These are phyloP conservation scores for Bucco capensis DNA, from an alignment of 2,113 vertebrate species.

Conservation along the genomic window DNA sequence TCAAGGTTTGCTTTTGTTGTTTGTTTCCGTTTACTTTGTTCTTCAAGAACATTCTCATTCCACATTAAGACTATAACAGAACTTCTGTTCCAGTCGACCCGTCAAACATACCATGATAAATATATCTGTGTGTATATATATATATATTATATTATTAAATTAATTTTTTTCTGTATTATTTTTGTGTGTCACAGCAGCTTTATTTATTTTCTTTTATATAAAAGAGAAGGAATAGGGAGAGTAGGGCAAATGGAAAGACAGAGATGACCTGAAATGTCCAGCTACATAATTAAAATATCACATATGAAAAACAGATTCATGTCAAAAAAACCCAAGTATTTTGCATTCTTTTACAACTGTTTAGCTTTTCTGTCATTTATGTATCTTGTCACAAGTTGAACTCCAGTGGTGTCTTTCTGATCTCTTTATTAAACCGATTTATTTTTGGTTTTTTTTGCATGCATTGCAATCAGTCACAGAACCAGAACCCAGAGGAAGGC, in stretches of 20 bases:
- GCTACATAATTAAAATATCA: conserved; percentile 74
- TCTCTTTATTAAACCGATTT: conserved; percentile 50
- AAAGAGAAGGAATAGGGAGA: conserved; percentile 73
- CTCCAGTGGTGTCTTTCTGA: conserved; percentile 57
- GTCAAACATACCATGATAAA: conserved; percentile 81
- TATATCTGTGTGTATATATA: conserved; percentile 83
- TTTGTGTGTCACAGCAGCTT: conserved; percentile 81
- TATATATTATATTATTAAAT: conserved; percentile 78
- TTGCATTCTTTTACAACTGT: conserved; percentile 50
- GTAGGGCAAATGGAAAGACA: conserved; percentile 70
- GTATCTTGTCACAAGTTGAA: conserved; percentile 62
- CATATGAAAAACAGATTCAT: conserved; percentile 59
- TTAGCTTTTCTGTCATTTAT: conserved; percentile 67
- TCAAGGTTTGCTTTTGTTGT: conserved; percentile 74
- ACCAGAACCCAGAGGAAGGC: conserved; percentile 65
- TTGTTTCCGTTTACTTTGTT: conserved; percentile 79
- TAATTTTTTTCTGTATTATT: conserved; percentile 68
- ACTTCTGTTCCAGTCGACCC: conserved; percentile 82
- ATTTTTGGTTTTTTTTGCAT: conserved; percentile 65
- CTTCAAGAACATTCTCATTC: conserved; percentile 81
- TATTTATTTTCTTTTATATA: conserved; percentile 76
- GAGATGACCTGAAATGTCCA: conserved; percentile 62
- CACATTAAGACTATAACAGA: conserved; percentile 78
- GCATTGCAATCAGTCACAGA: conserved; percentile 66
- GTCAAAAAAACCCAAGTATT: conserved; percentile 48